These are phyloP conservation scores for Steinernema feltiae DNA, from an alignment of 1,140 invertebrate genomes.

Conservation along the genomic window DNA sequence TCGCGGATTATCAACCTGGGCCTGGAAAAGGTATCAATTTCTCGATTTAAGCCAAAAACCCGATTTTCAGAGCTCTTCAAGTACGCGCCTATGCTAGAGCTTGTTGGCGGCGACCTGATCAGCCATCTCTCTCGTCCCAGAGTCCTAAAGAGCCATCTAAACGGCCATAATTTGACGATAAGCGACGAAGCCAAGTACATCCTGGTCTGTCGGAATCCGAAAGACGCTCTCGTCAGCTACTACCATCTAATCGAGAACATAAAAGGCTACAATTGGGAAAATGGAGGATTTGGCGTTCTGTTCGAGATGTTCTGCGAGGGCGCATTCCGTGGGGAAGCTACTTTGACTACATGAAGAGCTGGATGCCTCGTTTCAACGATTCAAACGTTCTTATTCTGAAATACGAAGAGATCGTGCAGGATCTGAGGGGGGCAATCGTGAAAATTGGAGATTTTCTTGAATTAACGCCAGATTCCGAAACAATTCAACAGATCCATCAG, in stretches of 20 bases:
- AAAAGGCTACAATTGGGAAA: constrained; percentile 35
- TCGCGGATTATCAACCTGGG: neutral
- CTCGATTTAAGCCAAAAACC: neutral
- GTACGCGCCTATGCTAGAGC: neutral
- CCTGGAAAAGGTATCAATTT: neutral
- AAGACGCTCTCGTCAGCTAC: constrained; percentile 38
- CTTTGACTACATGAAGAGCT: constrained; percentile 54
- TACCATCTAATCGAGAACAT: constrained; percentile 14
- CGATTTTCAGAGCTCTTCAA: neutral
- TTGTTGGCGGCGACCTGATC: neutral
- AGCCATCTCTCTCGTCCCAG: neutral
- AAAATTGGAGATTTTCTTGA: constrained; percentile 49
- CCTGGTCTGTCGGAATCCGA: constrained; percentile 28
- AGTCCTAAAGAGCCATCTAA: neutral
- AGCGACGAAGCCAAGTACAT: neutral
- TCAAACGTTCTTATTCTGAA: constrained; percentile 17
- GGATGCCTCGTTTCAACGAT: constrained; percentile 46
- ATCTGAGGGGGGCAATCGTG: constrained; percentile 36
- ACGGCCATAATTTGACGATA: neutral
- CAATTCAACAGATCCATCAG: constrained; percentile 25
- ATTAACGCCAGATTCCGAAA: constrained; percentile 31
- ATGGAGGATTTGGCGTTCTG: constrained; percentile 52
- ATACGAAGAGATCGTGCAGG: constrained; percentile 48
- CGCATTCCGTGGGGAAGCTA: constrained; percentile 56
- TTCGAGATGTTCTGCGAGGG: constrained; percentile 56